Conservation (phyloP, 2,888 invertebrate genomes). For the Amblyjoppa fuscipennis region DNA sequence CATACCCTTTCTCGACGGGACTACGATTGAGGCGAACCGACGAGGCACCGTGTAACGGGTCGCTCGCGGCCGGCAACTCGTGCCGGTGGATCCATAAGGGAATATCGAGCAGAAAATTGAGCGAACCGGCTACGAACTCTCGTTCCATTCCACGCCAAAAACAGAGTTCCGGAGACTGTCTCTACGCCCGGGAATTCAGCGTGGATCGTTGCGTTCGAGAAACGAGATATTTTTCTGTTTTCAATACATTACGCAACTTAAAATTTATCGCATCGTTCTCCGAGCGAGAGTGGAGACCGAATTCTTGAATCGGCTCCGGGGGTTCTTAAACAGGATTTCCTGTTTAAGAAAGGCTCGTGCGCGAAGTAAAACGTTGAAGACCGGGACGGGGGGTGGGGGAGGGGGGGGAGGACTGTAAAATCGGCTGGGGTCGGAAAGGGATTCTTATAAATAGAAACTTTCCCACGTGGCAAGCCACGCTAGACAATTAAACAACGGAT, state of each 20-base stretch:
- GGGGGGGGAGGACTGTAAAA: slow-evolving; percentile 22
- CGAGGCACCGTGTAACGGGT: slow-evolving; percentile 1
- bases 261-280: slow-evolving; percentile 19
- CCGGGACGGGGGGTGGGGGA: slow-evolving; percentile 34
- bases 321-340: slow-evolving; percentile 78
- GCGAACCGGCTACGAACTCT: slow-evolving; percentile 46
- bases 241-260: slow-evolving; percentile 16
- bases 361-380: slow-evolving; percentile 50
- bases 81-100: slow-evolving; percentile 26
- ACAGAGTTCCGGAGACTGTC: slow-evolving; percentile 17
- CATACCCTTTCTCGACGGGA: slow-evolving; percentile 7
- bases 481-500: slow-evolving; percentile 82
- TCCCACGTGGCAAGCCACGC: slow-evolving; percentile 77
- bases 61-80: slow-evolving; percentile 1
- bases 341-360: slow-evolving; percentile 73
- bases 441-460: slow-evolving; percentile 79
- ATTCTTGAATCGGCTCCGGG: slow-evolving; percentile 69
- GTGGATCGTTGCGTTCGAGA: background rate
- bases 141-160: slow-evolving; percentile 34
- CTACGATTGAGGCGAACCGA: slow-evolving; percentile 20
- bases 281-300: slow-evolving; percentile 42
- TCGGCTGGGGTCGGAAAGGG: slow-evolving; percentile 52
- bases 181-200: background rate
- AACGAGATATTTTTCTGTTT: background rate
- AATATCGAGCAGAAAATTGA: slow-evolving; percentile 57